Base-by-base conservation (phyloP, 2,888 invertebrate species). In the Lasius platythorax region DNA sequence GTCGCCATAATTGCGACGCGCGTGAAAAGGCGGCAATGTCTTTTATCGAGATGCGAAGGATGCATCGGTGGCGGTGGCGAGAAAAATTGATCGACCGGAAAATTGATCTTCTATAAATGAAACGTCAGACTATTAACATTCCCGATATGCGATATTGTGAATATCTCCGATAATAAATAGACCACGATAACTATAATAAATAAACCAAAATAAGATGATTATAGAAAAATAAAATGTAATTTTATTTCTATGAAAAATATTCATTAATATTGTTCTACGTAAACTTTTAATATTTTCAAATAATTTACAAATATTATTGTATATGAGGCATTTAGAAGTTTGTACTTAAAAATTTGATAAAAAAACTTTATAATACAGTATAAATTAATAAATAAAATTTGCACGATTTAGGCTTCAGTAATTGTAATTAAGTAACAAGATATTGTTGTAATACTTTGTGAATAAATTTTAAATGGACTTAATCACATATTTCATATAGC, bases 1-100 rank as follows among this genome's bases (percentile, higher is more conserved):
- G 85, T 88, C 88, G 82, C 81, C 74, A 87, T 88, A 89, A 87
- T 87, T 82, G 72, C 74, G 30, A 84, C 78, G 74, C 72, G 68
- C 81, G 82, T 63, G 64, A 81, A 72, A 74, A 85, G 66, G 79
- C 66, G 73, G 23, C 73, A 82, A 83, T 67, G 85, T 87, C 82
- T 87, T 88, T 84, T 74, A 84, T 78, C 85, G 82, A 85, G 67
- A 53, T 53, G 46, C 72, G 58, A 11, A 56, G 53, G 75, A 15
- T 61, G 66, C 85, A 56, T 82, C 84, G 72, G 11, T 30, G 61
- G 82, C 82, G 30, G n/a, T 67, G 64, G 82, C 46, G 33, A 15
- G 64, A 46, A 82, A 83, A 83, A 67, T 73, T 85, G 87, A 83
- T 81, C 78, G 84, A 66, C 28, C 84, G 85, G 79, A 88, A 89